Base-by-base conservation (phyloP, 2,113 vertebrate genomes). In the Aegypius monachus region DNA sequence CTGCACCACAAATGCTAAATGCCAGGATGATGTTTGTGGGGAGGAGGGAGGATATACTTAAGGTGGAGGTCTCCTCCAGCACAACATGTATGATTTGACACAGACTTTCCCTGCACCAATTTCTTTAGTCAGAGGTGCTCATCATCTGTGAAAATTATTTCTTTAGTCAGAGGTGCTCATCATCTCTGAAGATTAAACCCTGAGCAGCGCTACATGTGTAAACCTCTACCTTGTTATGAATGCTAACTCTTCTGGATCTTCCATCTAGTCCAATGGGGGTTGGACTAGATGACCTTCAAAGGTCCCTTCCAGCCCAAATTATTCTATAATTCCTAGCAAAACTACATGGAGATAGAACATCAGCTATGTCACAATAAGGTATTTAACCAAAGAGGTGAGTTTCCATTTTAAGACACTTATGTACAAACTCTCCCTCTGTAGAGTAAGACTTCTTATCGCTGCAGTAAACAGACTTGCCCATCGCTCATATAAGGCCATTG, bases 131-230 rank as follows among this genome's bases (percentile, higher is more conserved):
- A 83, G 42, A 66, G 9, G 23, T 52, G 31, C 36, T 92, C 2
- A 0, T 42, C 22, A 38, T 27, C 12, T 59, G 65, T 79, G 56
- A 84, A 94, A 74, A 58, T 70, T 62, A 67, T 17, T 48, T 59
- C 38, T 86, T 81, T 59, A 36, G 32, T 59, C 38, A 83, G 42
- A 66, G 11, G 23, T 52, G 31, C 36, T 92, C 2, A 0, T 42
- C 22, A 38, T 27, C 12, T 59, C 68, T 79, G 56, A 84, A 94
- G 71, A 58, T 70, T 62, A 77, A 82, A 66, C 11, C 14, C 16
- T 36, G 66, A 80, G 31, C n/a, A 45, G 29, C 0, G 0, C 16
- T 67, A 50, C 21, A 52, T 0, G 0, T 14, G 47, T 25, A 50
- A 82, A 3, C 23, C 8, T 47, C 21, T 59, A 18, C 10, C 26